Conservation (phyloP, 1,140 invertebrate genomes). For the Helicorthomorpha holstii region DNA sequence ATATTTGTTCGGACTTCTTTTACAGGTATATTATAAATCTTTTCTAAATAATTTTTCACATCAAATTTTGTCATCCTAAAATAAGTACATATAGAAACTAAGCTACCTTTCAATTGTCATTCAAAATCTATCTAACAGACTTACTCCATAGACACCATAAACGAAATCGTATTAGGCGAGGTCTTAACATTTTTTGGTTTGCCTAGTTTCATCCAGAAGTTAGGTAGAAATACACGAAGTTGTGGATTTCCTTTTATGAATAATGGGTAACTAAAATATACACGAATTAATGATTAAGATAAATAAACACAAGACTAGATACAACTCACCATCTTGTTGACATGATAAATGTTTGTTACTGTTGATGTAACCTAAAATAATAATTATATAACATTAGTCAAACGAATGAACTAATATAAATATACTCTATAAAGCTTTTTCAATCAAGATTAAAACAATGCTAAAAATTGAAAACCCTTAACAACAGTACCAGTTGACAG, state of each 20-base stretch:
- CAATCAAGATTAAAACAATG: too few relatives aligned
- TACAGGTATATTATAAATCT: constrained; percentile 75
- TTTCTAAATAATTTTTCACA: constrained; percentile 81
- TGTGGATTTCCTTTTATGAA: constrained; percentile 82
- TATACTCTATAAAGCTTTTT: too few relatives aligned
- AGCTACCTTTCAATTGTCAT: background rate
- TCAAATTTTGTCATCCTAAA: constrained; percentile 62
- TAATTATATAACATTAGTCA: too few relatives aligned
- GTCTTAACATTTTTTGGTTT: constrained; percentile 37
- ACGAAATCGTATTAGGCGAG: constrained; percentile 60
- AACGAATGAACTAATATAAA: too few relatives aligned
- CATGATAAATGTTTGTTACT: too few relatives aligned
- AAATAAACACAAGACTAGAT: too few relatives aligned
- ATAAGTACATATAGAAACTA: constrained; percentile 2
- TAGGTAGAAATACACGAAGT: constrained; percentile 68
- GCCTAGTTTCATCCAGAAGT: constrained; percentile 87
- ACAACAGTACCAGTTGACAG: too few relatives aligned
- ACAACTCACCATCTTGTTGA: too few relatives aligned
- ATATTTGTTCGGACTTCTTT: constrained; percentile 38
- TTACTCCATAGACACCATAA: constrained; percentile 56
- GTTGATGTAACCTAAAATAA: too few relatives aligned
- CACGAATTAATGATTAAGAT: background rate
- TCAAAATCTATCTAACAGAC: constrained; percentile 3
- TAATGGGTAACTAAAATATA: constrained; percentile 51
- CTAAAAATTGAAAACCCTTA: too few relatives aligned